Conservation (phyloP, 2,113 vertebrate species). For the Pygoscelis antarcticus region DNA sequence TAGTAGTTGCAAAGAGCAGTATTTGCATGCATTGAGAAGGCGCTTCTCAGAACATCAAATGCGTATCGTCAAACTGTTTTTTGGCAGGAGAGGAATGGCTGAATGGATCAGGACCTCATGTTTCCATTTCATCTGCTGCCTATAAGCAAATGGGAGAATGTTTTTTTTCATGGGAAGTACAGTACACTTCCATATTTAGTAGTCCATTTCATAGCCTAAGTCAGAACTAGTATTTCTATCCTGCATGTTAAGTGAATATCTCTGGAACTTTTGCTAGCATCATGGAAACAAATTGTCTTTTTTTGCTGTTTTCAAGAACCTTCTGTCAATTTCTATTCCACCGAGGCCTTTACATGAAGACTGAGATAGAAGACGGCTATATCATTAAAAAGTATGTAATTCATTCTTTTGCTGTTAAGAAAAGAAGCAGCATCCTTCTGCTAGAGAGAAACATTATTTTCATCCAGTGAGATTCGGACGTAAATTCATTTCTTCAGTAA, state of each 20-base stretch:
- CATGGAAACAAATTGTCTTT: background rate
- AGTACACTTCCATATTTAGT: background rate
- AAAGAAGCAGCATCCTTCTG: background rate
- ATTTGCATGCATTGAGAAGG: background rate
- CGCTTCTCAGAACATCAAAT: background rate
- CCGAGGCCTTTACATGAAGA: background rate
- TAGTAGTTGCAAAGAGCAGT: background rate
- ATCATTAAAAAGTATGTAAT: background rate
- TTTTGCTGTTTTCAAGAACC: background rate
- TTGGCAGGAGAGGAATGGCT: background rate
- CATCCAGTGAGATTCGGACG: rapidly evolving
- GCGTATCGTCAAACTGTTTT: background rate
- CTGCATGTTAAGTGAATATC: background rate
- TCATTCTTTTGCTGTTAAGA: background rate
- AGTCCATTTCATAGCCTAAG: background rate
- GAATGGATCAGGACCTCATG: background rate
- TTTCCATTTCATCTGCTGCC: background rate
- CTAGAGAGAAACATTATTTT: background rate
- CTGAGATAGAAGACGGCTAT: background rate
- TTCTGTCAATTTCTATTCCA: background rate
- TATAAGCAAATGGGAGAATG: background rate
- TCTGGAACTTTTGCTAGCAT: background rate
- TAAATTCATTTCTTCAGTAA: background rate
- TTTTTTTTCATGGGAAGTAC: background rate
- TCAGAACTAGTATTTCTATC: background rate